phyloP scores from a whole-genome alignment of 2,113 vertebrate genomes.

The Panthera tigris region DNA sequence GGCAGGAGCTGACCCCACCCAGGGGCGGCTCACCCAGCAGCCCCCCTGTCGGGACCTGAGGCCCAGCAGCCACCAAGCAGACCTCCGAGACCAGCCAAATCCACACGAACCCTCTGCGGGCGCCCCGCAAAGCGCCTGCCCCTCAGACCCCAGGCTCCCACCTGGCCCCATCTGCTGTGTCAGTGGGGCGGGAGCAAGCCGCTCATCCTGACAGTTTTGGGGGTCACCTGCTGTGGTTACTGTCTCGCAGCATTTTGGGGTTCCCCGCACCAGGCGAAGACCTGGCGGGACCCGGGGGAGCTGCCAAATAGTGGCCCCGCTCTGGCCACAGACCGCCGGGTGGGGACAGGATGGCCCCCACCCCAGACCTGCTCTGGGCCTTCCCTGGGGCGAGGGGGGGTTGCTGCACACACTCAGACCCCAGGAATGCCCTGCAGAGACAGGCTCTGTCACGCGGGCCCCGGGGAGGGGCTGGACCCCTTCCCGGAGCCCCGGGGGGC shows the following conservation, averaged over 20 bases:
- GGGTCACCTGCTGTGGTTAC: background rate
- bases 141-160: background rate
- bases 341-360: background rate
- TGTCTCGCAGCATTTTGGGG: background rate
- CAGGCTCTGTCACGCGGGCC: background rate
- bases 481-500: background rate
- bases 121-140: background rate
- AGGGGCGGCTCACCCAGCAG: rapidly evolving
- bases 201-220: background rate
- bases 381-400: too few relatives aligned
- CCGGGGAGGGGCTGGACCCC: rapidly evolving
- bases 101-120: rapidly evolving
- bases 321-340: background rate
- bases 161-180: too few relatives aligned
- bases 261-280: background rate
- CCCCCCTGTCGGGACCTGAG: background rate
- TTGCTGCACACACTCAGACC: background rate
- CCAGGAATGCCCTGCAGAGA: background rate
- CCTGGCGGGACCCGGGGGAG: background rate
- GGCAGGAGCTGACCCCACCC: background rate
- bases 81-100: background rate
- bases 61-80: background rate
- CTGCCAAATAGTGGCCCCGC: background rate
- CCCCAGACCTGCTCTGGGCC: background rate
- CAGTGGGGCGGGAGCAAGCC: background rate